Evolutionary conservation across 37 sponge, comb jelly and placozoan genomes (phyloP), one percentile per base, ranked within the genome.

Genomic region (Amphimedon queenslandica): DNA sequence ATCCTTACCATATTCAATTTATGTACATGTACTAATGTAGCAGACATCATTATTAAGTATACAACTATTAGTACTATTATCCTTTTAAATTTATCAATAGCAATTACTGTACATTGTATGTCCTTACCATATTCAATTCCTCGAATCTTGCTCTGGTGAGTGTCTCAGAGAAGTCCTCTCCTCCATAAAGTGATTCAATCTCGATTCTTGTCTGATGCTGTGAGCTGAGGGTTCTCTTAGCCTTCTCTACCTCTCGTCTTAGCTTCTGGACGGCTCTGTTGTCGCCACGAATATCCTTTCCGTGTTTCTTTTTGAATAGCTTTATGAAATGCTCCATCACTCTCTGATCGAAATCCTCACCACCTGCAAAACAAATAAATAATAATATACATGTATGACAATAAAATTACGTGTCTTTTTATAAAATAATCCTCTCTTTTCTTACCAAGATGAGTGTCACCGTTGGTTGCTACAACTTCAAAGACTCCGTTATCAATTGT

Each of bases 261-360:
- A 98, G 91, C 67, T 98, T 98, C 96, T 98, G 99, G 3, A 94
- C 94, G 37, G 99, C 99, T 40, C 95, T 40, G 70, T 94, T 94
- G 93, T 98, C 83, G 1, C 84, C 76, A 23, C 93, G 72, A 71
- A 98, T 84, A 65, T 98, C 99, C 66, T 92, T 98, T 57, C 96
- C 96, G 13, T 86, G 91, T 77, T 98, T 98, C 90, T 98, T 98
- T 85, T 98, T 98, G 96, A 89, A 98, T 43, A 98, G 86, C 80
- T 98, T 98, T 85, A 98, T 92, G 69, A 98, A 98, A 71, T 98
- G 95, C 57, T 98, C 99, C 99, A 98, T 98, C 3, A 98, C 99
- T 20, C 91, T 57, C 73, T 98, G 95, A 57, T 98, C 99, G 74
- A 98, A 98, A 77, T 98, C 99, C 64, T 98, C 96, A 34, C 99